A percentile compares a stretch with the other conserved stretches of the same genome.
Evolutionary conservation across 2,113 vertebrate species (phyloP).

Genomic region (Geococcyx californianus): DNA sequence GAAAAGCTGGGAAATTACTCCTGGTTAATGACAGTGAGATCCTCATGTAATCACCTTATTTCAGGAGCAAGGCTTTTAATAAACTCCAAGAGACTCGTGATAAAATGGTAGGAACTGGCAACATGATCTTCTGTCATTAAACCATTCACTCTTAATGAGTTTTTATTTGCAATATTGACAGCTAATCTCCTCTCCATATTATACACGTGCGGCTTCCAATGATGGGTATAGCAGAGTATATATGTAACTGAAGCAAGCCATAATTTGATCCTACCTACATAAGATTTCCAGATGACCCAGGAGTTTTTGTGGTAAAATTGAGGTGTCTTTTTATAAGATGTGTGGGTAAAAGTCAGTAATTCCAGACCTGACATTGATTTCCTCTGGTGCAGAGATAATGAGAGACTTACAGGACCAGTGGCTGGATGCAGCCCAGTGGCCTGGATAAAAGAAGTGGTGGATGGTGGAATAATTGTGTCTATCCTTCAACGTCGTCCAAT

Average conservation of each 20-base stretch:
- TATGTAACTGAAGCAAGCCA: background rate
- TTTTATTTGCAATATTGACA: conserved; percentile 60
- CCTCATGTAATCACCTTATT: conserved; percentile 35
- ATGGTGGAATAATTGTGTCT: background rate
- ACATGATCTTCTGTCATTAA: background rate
- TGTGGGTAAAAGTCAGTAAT: background rate
- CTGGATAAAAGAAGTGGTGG: background rate
- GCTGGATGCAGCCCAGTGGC: background rate
- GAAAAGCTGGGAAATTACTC: conserved; percentile 40
- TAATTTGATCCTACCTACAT: background rate
- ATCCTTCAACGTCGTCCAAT: background rate
- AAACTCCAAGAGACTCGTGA: background rate
- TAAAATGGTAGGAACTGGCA: background rate
- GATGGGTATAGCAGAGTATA: background rate
- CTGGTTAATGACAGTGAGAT: conserved; percentile 28
- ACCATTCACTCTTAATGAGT: conserved; percentile 28
- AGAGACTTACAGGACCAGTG: background rate
- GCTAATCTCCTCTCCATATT: background rate
- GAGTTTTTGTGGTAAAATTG: background rate
- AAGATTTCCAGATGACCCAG: background rate
- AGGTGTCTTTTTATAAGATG: background rate
- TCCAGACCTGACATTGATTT: background rate
- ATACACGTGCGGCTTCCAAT: accelerated
- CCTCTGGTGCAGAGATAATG: background rate
- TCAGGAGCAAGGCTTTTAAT: conserved; percentile 43